Evolutionary conservation across 64 coral and sea anemone genomes (phyloP).

Genomic region (Stichodactyla helianthus): DNA sequence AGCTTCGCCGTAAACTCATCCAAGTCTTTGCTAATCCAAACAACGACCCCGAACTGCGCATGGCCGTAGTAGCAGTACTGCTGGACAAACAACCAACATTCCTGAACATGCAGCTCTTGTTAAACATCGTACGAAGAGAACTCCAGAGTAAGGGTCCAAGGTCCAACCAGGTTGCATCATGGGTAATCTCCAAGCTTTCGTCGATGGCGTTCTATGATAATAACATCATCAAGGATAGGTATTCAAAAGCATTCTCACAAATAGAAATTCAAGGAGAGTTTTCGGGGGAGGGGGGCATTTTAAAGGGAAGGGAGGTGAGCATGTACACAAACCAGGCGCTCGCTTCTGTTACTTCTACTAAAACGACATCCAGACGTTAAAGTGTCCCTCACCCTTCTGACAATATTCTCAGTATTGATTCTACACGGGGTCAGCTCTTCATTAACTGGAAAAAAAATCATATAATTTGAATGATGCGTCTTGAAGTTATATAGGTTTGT

Average conservation of each 20-base stretch:
- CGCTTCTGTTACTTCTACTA: too few relatives aligned
- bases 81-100: slow-evolving; percentile 49
- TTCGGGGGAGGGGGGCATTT: background rate
- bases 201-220: slow-evolving; percentile 52
- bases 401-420: too few relatives aligned
- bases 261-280: background rate
- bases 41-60: slow-evolving; percentile 69
- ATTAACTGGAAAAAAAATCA: too few relatives aligned
- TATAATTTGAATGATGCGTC: too few relatives aligned
- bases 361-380: too few relatives aligned
- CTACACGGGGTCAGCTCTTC: too few relatives aligned
- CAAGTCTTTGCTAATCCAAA: background rate
- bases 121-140: slow-evolving; percentile 55
- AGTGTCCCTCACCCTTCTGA: too few relatives aligned
- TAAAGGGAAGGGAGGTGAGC: background rate
- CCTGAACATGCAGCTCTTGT: slow-evolving; percentile 49
- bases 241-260: background rate
- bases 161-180: slow-evolving; percentile 76
- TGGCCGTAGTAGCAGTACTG: slow-evolving; percentile 52
- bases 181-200: slow-evolving; percentile 43
- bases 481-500: too few relatives aligned
- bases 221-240: slow-evolving; percentile 55
- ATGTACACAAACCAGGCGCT: background rate
- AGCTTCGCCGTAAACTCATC: slow-evolving; percentile 14
- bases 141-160: background rate